These are phyloP conservation scores for Sciaenops ocellatus DNA, from an alignment of 2,797 vertebrate species.

Conservation along the genomic window DNA sequence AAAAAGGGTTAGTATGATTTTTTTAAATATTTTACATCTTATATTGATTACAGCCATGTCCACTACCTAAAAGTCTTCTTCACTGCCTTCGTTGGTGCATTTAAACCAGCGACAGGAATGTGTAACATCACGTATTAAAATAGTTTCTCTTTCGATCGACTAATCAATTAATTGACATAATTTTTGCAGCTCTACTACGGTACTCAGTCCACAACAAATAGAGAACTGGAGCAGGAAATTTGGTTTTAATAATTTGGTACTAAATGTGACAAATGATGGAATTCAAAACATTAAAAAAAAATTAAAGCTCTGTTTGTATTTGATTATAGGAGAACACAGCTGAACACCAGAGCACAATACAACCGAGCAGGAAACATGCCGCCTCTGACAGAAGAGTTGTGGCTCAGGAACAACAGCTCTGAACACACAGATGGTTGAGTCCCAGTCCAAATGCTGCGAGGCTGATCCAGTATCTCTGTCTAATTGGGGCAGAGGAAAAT, in stretches of 20 bases:
- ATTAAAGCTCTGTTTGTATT: background rate
- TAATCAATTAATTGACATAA: background rate
- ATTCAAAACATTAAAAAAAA: background rate
- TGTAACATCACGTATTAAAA: background rate
- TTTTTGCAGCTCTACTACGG: background rate
- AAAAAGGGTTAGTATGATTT: background rate
- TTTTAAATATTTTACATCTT: background rate
- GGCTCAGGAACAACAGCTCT: slow-evolving; percentile 53
- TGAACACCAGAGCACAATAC: slow-evolving; percentile 30
- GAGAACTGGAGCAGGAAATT: background rate
- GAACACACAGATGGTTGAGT: slow-evolving; percentile 75
- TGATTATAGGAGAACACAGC: slow-evolving; percentile 31
- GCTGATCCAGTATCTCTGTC: slow-evolving; percentile 64
- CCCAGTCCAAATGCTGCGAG: slow-evolving; percentile 73
- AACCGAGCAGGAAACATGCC: slow-evolving; percentile 43
- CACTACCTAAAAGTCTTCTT: background rate
- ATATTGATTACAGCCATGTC: background rate
- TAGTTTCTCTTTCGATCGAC: background rate
- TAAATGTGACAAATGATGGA: background rate
- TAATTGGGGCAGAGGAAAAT: slow-evolving; percentile 66
- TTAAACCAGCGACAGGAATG: background rate
- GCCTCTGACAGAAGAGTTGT: slow-evolving; percentile 48
- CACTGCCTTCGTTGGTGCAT: background rate
- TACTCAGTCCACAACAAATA: background rate
- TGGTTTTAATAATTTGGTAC: background rate